These are phyloP conservation scores for Atrichornis clamosus DNA, from an alignment of 2,113 vertebrate genomes.

Conservation along the genomic window DNA sequence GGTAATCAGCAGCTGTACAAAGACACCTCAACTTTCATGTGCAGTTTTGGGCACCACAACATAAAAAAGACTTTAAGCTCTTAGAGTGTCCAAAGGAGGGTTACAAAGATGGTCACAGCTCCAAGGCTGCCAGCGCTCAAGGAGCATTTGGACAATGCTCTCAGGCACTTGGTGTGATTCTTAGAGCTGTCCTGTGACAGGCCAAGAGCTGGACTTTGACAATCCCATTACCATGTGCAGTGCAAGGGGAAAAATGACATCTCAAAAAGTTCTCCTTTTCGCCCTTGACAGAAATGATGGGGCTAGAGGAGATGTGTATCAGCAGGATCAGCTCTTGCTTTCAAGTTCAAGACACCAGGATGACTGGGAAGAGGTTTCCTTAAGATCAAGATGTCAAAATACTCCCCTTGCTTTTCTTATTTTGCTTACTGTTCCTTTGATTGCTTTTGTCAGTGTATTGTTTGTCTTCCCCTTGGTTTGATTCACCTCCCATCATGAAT, in stretches of 20 bases:
- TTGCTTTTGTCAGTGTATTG: not conserved
- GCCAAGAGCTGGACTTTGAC: rapidly evolving
- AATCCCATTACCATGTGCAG: rapidly evolving
- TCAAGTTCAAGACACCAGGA: not conserved
- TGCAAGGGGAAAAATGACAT: not conserved
- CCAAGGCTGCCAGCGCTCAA: not conserved
- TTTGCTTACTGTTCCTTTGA: not conserved
- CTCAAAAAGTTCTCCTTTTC: not conserved
- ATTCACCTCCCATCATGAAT: not conserved
- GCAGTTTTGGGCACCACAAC: not conserved
- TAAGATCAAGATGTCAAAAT: not conserved
- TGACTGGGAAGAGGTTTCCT: not conserved
- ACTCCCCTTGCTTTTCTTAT: not conserved
- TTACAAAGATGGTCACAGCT: not conserved
- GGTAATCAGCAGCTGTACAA: not conserved
- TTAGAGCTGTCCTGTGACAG: not conserved
- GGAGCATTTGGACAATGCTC: not conserved
- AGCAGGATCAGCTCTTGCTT: not conserved
- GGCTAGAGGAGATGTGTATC: not conserved
- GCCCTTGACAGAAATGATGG: too few species aligned
- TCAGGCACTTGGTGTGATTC: not conserved
- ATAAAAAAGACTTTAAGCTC: not conserved
- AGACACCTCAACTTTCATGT: too few species aligned
- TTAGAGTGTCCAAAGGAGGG: not conserved
- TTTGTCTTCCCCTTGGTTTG: not conserved